phyloP scores from a whole-genome alignment of 2,113 vertebrate genomes.

The Equus przewalskii region DNA sequence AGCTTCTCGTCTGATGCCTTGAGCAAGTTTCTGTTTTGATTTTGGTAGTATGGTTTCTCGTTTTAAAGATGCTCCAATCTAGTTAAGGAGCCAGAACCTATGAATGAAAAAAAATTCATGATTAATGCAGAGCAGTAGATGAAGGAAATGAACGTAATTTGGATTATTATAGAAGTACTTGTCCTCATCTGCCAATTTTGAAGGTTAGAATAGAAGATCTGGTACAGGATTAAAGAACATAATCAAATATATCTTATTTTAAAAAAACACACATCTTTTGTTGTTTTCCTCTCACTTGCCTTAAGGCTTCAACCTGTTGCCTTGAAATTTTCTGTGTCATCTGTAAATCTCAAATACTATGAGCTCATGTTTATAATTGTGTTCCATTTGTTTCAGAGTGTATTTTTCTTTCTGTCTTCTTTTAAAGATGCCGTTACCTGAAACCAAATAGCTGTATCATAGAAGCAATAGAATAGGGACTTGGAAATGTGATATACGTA shows the following conservation, averaged over 20 bases:
- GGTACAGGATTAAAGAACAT: neutral
- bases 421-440: neutral
- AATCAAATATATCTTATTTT: neutral
- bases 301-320: neutral
- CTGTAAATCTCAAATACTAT: slow-evolving; percentile 17
- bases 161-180: slow-evolving; percentile 39
- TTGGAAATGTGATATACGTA: neutral
- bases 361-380: neutral
- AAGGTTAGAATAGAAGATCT: neutral
- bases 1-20: neutral
- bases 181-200: neutral
- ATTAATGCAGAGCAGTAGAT: neutral
- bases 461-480: neutral
- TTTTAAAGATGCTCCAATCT: neutral
- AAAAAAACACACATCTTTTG: neutral
- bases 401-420: slow-evolving; percentile 35
- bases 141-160: slow-evolving; percentile 42
- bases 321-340: neutral
- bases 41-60: neutral
- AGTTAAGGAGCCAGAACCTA: neutral
- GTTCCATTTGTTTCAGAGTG: slow-evolving; percentile 33
- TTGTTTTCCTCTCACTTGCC: neutral
- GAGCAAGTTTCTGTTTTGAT: slow-evolving; percentile 33
- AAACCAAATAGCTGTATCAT: neutral
- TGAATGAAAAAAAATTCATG: neutral